These are phyloP conservation scores for Phymatocera aterrima DNA, from an alignment of 2,888 invertebrate genomes.

Conservation along the genomic window DNA sequence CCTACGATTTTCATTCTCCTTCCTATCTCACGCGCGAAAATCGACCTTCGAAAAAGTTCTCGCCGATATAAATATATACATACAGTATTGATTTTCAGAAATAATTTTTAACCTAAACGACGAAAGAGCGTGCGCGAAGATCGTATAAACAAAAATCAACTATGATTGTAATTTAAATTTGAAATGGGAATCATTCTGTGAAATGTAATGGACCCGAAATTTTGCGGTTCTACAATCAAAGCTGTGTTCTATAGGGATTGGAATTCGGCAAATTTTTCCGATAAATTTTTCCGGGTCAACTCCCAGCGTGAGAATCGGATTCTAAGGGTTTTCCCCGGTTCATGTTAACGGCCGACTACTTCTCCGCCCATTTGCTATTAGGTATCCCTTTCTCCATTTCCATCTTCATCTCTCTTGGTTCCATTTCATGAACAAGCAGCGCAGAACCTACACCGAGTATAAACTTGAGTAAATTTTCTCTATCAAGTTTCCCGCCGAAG, in stretches of 20 bases:
- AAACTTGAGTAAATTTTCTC: conserved; percentile 6
- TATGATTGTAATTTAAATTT: too few relatives aligned
- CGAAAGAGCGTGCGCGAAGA: too few relatives aligned
- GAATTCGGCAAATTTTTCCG: not conserved
- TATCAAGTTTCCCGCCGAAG: not conserved
- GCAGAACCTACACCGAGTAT: not conserved
- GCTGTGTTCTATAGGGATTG: not conserved
- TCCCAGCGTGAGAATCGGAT: not conserved
- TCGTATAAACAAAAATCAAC: too few relatives aligned
- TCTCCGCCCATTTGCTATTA: not conserved
- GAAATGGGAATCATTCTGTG: too few relatives aligned
- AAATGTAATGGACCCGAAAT: not conserved
- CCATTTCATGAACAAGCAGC: not conserved
- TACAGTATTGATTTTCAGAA: too few relatives aligned
- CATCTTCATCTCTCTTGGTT: conserved; percentile 14
- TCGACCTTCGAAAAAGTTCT: too few relatives aligned
- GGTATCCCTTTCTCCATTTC: too few relatives aligned
- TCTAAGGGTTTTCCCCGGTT: not conserved
- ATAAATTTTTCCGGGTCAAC: conserved; percentile 1
- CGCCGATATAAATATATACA: too few relatives aligned
- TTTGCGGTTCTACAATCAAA: not conserved
- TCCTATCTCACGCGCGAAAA: too few relatives aligned
- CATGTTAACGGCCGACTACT: not conserved
- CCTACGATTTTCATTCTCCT: too few relatives aligned
- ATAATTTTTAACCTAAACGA: too few relatives aligned